These are phyloP conservation scores for Callithrix jacchus DNA, from an alignment of 2,113 vertebrate genomes.

Conservation along the genomic window DNA sequence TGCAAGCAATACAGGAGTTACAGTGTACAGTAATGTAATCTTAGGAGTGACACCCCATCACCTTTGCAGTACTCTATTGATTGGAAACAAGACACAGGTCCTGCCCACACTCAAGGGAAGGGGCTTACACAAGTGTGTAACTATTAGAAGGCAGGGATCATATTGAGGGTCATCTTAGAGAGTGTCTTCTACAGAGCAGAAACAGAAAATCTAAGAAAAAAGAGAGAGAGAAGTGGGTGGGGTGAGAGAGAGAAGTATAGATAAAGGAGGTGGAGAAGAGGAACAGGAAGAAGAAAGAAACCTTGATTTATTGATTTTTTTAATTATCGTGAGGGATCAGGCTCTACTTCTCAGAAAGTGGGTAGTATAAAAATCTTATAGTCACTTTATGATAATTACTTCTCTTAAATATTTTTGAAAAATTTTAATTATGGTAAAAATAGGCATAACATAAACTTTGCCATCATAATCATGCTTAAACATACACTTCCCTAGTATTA, in stretches of 20 bases:
- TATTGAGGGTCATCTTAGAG: neutral
- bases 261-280: too few relatives aligned
- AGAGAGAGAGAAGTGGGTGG: accelerated
- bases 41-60: neutral
- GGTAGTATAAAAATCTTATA: neutral
- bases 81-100: neutral
- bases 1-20: neutral
- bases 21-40: neutral
- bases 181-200: neutral
- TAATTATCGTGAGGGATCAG: neutral
- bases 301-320: neutral
- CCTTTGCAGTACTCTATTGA: neutral
- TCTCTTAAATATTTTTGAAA: neutral
- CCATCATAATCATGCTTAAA: neutral
- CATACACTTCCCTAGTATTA: neutral
- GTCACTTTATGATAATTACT: neutral
- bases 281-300: neutral
- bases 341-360: neutral
- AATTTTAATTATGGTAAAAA: neutral
- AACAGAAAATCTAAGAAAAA: neutral
- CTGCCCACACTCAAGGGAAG: neutral
- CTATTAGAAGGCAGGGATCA: neutral
- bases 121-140: neutral
- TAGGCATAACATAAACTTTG: neutral
- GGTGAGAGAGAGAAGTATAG: too few relatives aligned